These are phyloP conservation scores for Elmis aenea DNA, from an alignment of 2,888 invertebrate genomes.

Conservation along the genomic window DNA sequence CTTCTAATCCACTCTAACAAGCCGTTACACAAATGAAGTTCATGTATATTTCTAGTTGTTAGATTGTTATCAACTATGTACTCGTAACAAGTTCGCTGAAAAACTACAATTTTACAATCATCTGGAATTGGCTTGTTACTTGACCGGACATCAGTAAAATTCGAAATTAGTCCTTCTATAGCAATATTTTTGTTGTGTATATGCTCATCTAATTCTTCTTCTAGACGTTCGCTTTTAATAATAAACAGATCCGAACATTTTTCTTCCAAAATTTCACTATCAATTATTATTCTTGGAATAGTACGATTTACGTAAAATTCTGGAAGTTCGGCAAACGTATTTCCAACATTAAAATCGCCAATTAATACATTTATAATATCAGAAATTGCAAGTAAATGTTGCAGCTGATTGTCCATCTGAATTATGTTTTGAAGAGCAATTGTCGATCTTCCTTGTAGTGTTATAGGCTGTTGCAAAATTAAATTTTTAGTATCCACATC, in stretches of 20 bases:
- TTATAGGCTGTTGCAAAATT: slow-evolving; percentile 1
- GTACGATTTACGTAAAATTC: slow-evolving; percentile 5
- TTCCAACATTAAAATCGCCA: slow-evolving; percentile 4
- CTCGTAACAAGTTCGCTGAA: no score
- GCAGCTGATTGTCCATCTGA: not conserved
- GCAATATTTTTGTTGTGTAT: no score
- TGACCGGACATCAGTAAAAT: no score
- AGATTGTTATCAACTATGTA: no score
- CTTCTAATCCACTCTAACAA: not conserved
- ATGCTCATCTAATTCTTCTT: no score
- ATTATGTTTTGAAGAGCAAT: not conserved
- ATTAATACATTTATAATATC: slow-evolving; percentile 6
- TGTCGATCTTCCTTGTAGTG: slow-evolving; percentile 6
- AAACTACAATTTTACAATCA: no score
- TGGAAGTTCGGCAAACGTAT: not conserved
- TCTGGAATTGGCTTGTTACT: no score
- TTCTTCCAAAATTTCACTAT: not conserved
- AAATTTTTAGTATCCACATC: not conserved
- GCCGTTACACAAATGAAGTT: not conserved
- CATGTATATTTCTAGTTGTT: not conserved
- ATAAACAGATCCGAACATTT: not conserved
- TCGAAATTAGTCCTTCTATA: no score
- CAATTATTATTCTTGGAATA: not conserved
- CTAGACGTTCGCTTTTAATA: no score
- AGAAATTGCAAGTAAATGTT: not conserved